Evolutionary conservation across 2,113 vertebrate genomes (phyloP).

Genomic region (Brachyistius frenatus): DNA sequence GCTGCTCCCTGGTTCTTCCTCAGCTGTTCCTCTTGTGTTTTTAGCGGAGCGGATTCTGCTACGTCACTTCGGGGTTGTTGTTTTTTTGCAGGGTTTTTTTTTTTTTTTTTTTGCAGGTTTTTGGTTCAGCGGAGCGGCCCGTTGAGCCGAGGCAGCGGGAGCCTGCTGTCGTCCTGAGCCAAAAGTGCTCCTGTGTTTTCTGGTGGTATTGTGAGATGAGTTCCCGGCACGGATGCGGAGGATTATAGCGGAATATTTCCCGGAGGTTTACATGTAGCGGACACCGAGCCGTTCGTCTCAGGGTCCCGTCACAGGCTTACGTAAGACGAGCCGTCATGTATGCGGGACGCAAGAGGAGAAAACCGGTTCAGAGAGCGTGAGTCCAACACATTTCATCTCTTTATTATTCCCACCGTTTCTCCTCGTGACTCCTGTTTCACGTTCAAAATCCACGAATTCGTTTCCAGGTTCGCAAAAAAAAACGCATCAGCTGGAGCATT

Average conservation of each 20-base stretch:
- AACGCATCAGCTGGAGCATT: too few relatives aligned
- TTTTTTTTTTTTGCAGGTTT: not conserved
- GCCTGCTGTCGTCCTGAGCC: too few relatives aligned
- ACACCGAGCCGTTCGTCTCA: constrained; percentile 12
- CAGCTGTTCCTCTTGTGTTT: not conserved
- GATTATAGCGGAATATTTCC: constrained; percentile 17
- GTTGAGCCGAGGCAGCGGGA: not conserved
- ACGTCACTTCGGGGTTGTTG: not conserved
- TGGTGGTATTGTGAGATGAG: too few relatives aligned
- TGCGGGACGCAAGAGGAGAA: constrained; percentile 83
- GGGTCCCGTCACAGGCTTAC: constrained; percentile 46
- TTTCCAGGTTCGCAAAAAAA: not conserved
- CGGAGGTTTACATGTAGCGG: constrained; percentile 57
- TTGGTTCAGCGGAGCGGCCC: constrained; percentile 2
- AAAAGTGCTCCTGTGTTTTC: too few relatives aligned
- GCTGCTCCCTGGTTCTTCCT: not conserved
- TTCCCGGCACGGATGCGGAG: not conserved
- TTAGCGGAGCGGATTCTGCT: not conserved
- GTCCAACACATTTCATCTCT: constrained; percentile 8
- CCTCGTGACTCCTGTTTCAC: too few relatives aligned
- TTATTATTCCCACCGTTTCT: not conserved
- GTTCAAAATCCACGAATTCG: not conserved
- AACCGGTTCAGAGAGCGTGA: constrained; percentile 82
- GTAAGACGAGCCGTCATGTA: constrained; percentile 74
- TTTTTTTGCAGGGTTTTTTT: too few relatives aligned